Base-by-base conservation (phyloP, 2,113 vertebrate species). In the Cebus imitator region DNA sequence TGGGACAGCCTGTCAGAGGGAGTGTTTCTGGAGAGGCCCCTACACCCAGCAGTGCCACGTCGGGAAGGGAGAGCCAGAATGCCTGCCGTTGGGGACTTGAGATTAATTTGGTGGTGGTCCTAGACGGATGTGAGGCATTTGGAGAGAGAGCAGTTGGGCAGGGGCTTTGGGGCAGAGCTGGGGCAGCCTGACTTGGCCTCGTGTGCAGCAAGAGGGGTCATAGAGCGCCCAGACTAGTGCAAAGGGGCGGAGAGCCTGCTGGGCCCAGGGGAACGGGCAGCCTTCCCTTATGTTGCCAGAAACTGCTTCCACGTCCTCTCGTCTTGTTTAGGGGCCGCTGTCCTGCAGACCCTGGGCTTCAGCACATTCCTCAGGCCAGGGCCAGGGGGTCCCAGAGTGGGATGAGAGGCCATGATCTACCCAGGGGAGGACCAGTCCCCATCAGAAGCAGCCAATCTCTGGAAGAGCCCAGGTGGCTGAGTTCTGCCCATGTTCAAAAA, bases 361-460 rank as follows among this genome's bases (percentile, higher is more conserved):
- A 0, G 6, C 0, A 11, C 1, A 3, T 17, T 40, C 68, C 6
- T 3, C 27, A 35, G n/a, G 68, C 35, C 7, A 0, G 66, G 18
- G 27, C 40, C 18, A 9, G 37, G 43, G 43, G n/a, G 27, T 25
- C 80, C 23, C 4, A 6, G 4, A 43, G n/a, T 1, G 55, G 12
- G 23, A 21, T 9, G 18, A 7, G 11, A 7, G 30, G 30, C 13
- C 23, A 3, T 2, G 8, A 7, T 43, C 7, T 40, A 2, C 8
- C 3, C 8, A 16, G 13, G 82, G 11, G 81, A 11, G 3, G 11
- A 7, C n/a, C 17, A 0, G 1, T 7, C 17, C 2, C 0, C 1
- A 2, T 10, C 0, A 1, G 4, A 6, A 20, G 75, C 25, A 17
- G 0, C 35, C 2, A 0, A 0, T 37, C 30, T 13, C 68, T 4